Evolutionary conservation across 1,140 invertebrate species (phyloP).

Genomic region (Lanistes nyassanus): DNA sequence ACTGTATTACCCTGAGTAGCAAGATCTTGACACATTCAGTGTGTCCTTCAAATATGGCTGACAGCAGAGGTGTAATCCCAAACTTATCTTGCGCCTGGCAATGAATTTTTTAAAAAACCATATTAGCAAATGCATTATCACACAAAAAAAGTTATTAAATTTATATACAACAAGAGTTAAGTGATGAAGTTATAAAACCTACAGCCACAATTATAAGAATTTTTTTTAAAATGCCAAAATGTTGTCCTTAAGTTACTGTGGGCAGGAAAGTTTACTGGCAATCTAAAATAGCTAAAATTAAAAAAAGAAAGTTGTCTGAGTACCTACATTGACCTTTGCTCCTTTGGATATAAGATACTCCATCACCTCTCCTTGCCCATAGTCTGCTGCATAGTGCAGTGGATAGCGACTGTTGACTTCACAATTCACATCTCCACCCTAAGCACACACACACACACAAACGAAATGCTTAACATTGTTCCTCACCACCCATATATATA

Average conservation of each 20-base stretch:
- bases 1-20: conserved; percentile 80
- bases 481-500: not conserved
- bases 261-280: too few species aligned
- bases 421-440: conserved; percentile 34
- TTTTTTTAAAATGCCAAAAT: too few species aligned
- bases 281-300: not conserved
- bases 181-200: too few species aligned
- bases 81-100: conserved; percentile 88
- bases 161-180: too few species aligned
- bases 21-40: conserved; percentile 89
- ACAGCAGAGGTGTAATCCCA: conserved; percentile 90
- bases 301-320: not conserved
- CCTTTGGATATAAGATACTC: conserved; percentile 88
- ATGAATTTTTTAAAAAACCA: conserved; percentile 26
- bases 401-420: conserved; percentile 47
- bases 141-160: too few species aligned
- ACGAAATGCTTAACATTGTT: not conserved
- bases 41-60: conserved; percentile 96
- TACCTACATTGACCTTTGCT: conserved; percentile 91
- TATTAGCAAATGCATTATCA: too few species aligned
- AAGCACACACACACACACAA: conserved; percentile 16
- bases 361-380: conserved; percentile 91
- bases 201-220: too few species aligned
- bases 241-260: too few species aligned
- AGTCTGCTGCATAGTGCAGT: conserved; percentile 82